These are phyloP conservation scores for Glomeris maerens DNA, from an alignment of 1,140 invertebrate species.

Conservation along the genomic window DNA sequence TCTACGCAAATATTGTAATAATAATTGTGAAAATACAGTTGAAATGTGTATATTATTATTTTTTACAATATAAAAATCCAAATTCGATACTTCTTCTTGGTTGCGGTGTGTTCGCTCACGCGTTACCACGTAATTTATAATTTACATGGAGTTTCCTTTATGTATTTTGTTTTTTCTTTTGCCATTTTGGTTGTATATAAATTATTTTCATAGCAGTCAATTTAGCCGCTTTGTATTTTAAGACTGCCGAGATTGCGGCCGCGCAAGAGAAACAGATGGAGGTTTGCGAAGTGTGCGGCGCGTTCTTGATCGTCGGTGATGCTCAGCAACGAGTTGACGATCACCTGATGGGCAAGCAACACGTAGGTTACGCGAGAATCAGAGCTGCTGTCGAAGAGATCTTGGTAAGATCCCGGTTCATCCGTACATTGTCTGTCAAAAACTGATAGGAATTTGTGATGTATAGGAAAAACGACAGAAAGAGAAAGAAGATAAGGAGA, in stretches of 20 bases:
- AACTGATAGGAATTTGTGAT: not conserved
- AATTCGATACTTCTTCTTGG: not conserved
- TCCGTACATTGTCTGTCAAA: slow-evolving; percentile 4
- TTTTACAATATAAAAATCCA: slow-evolving; percentile 7
- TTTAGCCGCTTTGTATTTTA: too few species aligned
- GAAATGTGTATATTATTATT: slow-evolving; percentile 2
- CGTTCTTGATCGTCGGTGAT: slow-evolving; percentile 92
- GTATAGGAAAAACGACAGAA: slow-evolving; percentile 16
- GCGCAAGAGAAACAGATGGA: slow-evolving; percentile 96
- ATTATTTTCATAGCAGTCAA: slow-evolving; percentile 5
- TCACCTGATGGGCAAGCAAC: slow-evolving; percentile 94
- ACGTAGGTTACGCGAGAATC: slow-evolving; percentile 71
- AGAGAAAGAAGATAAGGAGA: slow-evolving; percentile 26
- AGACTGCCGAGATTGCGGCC: slow-evolving; percentile 60
- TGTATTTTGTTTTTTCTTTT: not conserved
- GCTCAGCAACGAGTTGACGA: slow-evolving; percentile 95
- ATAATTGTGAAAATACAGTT: too few species aligned
- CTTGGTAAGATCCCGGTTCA: slow-evolving; percentile 19
- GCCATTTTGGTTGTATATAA: not conserved
- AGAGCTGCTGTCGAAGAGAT: slow-evolving; percentile 50
- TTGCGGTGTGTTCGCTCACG: too few species aligned
- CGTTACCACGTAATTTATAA: too few species aligned
- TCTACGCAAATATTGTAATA: too few species aligned
- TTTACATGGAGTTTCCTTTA: too few species aligned
- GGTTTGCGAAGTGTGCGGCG: slow-evolving; percentile 94